These are phyloP conservation scores for Diplolepis rosae DNA, from an alignment of 2,888 invertebrate genomes.

Conservation along the genomic window DNA sequence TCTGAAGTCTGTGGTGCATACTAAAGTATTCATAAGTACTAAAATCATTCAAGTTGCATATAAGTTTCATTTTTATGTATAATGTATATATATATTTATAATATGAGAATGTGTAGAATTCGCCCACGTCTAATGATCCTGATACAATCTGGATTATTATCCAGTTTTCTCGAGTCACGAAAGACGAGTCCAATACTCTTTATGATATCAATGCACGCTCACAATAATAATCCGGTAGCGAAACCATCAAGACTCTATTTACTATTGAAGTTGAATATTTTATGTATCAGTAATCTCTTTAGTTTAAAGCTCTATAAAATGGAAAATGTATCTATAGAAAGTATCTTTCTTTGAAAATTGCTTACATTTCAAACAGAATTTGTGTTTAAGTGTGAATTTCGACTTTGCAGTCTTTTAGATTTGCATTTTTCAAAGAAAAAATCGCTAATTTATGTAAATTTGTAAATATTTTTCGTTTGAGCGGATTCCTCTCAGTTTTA, in stretches of 20 bases:
- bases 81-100: background rate
- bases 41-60: background rate
- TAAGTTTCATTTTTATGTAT: background rate
- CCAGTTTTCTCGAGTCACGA: conserved; percentile 54
- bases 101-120: background rate
- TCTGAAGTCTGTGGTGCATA: background rate
- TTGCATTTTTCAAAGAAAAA: background rate
- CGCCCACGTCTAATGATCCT: conserved; percentile 59
- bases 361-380: background rate
- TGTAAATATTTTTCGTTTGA: no score
- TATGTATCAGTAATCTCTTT: background rate
- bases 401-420: background rate
- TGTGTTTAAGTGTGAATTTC: background rate
- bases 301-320: background rate
- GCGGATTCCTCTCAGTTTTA: no score
- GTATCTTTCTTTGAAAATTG: background rate
- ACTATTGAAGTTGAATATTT: background rate
- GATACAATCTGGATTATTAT: conserved; percentile 63
- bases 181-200: conserved; percentile 45
- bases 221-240: conserved; percentile 54
- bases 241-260: conserved; percentile 33
- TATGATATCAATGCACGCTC: conserved; percentile 45
- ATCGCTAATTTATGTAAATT: background rate
- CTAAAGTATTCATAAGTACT: background rate
- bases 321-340: background rate